phyloP scores from a whole-genome alignment of 2,797 vertebrate species.

The Halcyon badia region DNA sequence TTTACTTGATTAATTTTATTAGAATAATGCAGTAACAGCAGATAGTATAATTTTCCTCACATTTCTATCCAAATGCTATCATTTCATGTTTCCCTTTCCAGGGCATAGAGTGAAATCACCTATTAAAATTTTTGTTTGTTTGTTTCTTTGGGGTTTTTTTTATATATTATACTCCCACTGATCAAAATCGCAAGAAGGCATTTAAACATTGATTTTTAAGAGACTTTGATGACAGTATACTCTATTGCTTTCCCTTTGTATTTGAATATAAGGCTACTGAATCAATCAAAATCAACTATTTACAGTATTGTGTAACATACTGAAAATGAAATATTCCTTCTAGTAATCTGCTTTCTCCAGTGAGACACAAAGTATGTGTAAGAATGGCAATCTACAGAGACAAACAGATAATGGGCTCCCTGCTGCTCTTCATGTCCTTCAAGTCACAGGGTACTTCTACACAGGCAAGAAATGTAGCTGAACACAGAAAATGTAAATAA shows the following conservation, averaged over 20 bases:
- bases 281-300: not conserved
- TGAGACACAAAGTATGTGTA: not conserved
- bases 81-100: not conserved
- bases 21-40: not conserved
- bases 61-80: not conserved
- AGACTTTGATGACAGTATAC: not conserved
- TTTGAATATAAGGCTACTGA: not conserved
- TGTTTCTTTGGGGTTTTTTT: too few relatives aligned
- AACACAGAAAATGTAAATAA: not conserved
- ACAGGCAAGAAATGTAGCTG: not conserved
- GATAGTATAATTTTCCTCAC: not conserved
- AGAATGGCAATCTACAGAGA: not conserved
- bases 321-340: not conserved
- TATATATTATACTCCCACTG: not conserved
- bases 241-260: not conserved
- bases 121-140: not conserved
- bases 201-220: not conserved
- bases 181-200: not conserved
- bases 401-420: not conserved
- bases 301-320: not conserved
- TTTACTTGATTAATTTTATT: not conserved
- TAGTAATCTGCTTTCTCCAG: not conserved
- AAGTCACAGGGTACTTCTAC: not conserved
- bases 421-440: not conserved
- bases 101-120: not conserved